Evolutionary conservation across 2,797 vertebrate genomes (phyloP), one percentile per base, ranked within the genome.

Genomic region (Premnoplex brunnescens): DNA sequence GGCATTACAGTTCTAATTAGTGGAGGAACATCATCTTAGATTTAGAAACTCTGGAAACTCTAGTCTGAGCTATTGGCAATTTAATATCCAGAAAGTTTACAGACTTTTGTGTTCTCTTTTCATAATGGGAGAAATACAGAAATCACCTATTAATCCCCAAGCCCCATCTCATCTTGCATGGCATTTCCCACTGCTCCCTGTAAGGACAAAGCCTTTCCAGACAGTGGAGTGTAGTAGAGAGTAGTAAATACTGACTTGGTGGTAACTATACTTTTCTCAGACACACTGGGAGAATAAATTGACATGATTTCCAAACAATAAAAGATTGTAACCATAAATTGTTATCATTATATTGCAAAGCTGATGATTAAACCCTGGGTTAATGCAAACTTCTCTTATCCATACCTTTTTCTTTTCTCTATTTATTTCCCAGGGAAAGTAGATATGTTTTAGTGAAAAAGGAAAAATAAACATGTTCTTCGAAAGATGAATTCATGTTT

Each of bases 401-500:
- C 55, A 9, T 82, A 89, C 55, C 34, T 94, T 90, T 92, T 74
- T 66, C 22, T 92, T 90, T 77, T 83, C 72, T 92, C 16, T 86
- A 8, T 78, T 88, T 84, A 56, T 86, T 90, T 91, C 52, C 32
- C 1, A 0, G 36, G 54, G 63, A 84, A 93, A 67, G 41, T 41
- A 86, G 74, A 23, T 74, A 32, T 26, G 28, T 54, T 67, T 88
- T 85, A 90, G 66, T 73, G 69, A 88, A 84, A 96, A 89, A 85
- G 24, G 43, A 83, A 91, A 91, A 91, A 88, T 72, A 93, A 94
- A 79, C 67, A 76, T 10, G 1, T 86, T 94, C 41, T 88, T 93
- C 5, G 27, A 87, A 91, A 93, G 56, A 93, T 51, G 30, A 95
- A 90, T 96, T 95, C 52, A 21, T 73, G 54, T 88, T 93, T 81